These are phyloP conservation scores for Gephyroberyx darwinii DNA, from an alignment of 2,797 vertebrate genomes.

Conservation along the genomic window DNA sequence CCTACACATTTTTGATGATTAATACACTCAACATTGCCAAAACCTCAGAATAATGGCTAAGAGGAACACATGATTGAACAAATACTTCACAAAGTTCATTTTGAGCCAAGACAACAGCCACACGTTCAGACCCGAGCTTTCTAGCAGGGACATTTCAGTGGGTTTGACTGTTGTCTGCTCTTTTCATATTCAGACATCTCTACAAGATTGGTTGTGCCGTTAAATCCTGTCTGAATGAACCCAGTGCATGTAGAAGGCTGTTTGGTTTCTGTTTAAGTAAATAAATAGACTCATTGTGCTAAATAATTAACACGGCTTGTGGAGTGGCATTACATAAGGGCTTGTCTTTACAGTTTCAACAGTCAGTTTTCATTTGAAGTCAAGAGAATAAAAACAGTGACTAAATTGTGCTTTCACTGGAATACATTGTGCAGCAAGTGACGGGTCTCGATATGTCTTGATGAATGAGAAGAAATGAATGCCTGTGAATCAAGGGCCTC, in stretches of 20 bases:
- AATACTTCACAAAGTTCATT: slow-evolving; percentile 35
- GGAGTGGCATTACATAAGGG: slow-evolving; percentile 74
- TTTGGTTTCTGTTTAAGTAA: slow-evolving; percentile 62
- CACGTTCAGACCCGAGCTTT: slow-evolving; percentile 39
- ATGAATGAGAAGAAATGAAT: slow-evolving; percentile 70
- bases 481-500: slow-evolving; percentile 65
- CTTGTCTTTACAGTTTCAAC: slow-evolving; percentile 71
- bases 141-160: slow-evolving; percentile 42
- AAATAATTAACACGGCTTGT: slow-evolving; percentile 76
- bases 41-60: slow-evolving; percentile 34
- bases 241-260: slow-evolving; percentile 60
- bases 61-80: slow-evolving; percentile 49
- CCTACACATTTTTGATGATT: background rate
- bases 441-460: slow-evolving; percentile 37
- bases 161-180: slow-evolving; percentile 39
- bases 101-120: slow-evolving; percentile 30
- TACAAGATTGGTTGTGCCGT: slow-evolving; percentile 48
- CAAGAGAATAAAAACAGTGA: slow-evolving; percentile 50
- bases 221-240: slow-evolving; percentile 73
- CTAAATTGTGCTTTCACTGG: slow-evolving; percentile 52
- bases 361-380: slow-evolving; percentile 69
- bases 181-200: slow-evolving; percentile 63
- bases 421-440: slow-evolving; percentile 29
- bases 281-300: slow-evolving; percentile 67
- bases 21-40: slow-evolving; percentile 32